phyloP scores from a whole-genome alignment of 2,888 invertebrate species.

The Plusia festucae region DNA sequence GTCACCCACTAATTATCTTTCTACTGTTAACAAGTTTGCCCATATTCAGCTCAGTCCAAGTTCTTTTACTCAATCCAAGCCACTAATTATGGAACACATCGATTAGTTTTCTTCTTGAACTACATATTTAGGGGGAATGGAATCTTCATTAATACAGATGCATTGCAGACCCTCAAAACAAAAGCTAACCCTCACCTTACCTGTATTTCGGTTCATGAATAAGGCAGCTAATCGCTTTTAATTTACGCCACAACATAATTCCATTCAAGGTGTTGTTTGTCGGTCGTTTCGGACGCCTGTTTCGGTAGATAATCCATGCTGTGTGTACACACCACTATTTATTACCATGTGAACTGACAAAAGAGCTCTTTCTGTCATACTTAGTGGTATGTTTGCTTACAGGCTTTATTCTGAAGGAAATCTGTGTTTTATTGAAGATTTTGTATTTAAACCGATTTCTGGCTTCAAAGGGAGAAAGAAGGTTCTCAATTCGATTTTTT shows the following conservation, averaged over 20 bases:
- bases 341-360: constrained; percentile 5
- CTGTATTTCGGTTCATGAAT: neutral
- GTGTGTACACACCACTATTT: constrained; percentile 11
- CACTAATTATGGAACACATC: too few species aligned
- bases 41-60: too few species aligned
- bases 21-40: too few species aligned
- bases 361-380: constrained; percentile 2
- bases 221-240: constrained; percentile 5
- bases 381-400: neutral
- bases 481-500: too few species aligned
- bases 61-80: too few species aligned
- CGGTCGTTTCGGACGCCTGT: constrained; percentile 33
- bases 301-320: constrained; percentile 46
- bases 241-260: constrained; percentile 34
- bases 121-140: neutral
- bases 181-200: neutral
- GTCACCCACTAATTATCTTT: too few species aligned
- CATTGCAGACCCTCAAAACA: neutral
- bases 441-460: too few species aligned
- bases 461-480: too few species aligned
- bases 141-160: neutral
- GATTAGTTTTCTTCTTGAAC: too few species aligned
- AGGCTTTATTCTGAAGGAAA: too few species aligned
- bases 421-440: too few species aligned
- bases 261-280: constrained; percentile 59